These are phyloP conservation scores for Oncorhynchus nerka DNA, from an alignment of 2,113 vertebrate genomes.

Conservation along the genomic window DNA sequence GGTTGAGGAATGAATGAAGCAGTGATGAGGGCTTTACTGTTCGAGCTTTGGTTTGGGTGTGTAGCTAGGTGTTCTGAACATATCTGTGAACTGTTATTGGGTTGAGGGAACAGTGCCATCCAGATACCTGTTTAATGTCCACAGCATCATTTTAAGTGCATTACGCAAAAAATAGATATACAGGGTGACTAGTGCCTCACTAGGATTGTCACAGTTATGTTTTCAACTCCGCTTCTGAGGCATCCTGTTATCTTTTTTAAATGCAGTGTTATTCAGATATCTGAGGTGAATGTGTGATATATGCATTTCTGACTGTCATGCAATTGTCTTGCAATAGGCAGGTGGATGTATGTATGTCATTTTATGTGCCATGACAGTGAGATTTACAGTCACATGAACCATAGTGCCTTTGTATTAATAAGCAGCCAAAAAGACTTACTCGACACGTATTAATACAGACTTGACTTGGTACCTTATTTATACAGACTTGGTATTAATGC, in stretches of 20 bases:
- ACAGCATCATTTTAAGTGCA: slow-evolving; percentile 29
- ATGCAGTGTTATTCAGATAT: background rate
- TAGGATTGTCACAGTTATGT: no score
- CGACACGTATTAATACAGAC: no score
- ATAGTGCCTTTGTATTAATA: background rate
- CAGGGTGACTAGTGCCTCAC: slow-evolving; percentile 53
- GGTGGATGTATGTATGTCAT: background rate
- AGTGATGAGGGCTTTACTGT: background rate
- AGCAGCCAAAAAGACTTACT: no score
- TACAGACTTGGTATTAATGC: no score
- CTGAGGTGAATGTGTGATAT: background rate
- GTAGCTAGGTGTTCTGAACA: slow-evolving; percentile 15
- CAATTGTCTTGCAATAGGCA: background rate
- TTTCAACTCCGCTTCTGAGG: no score
- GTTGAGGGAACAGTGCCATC: slow-evolving; percentile 55
- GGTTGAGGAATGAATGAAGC: slow-evolving; percentile 4
- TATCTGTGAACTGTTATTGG: slow-evolving; percentile 45
- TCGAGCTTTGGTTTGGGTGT: slow-evolving; percentile 20
- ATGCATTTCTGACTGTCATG: background rate
- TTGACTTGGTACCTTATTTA: no score
- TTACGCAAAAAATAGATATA: slow-evolving; percentile 16
- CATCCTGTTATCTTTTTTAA: background rate
- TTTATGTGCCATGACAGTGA: background rate
- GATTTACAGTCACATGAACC: background rate
- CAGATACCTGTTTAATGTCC: slow-evolving; percentile 13